Conservation (phyloP, 2,797 vertebrate species). For the Poeciliopsis gracilis region DNA sequence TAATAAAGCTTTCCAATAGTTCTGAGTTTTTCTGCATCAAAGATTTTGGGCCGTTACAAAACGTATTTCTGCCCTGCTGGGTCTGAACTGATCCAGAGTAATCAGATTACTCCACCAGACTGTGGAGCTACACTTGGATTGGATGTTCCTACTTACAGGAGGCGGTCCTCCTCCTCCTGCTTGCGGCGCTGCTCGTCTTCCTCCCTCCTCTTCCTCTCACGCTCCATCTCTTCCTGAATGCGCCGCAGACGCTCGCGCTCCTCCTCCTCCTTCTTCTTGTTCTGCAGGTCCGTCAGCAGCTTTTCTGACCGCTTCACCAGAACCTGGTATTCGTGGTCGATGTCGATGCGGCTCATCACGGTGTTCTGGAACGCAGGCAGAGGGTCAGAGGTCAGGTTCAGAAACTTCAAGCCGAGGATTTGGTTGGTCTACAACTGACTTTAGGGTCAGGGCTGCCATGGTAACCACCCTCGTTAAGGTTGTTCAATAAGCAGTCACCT, state of each 20-base stretch:
- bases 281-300: slow-evolving; percentile 89
- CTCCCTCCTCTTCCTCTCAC: slow-evolving; percentile 87
- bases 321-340: slow-evolving; percentile 87
- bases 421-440: background rate
- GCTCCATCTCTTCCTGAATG: slow-evolving; percentile 97
- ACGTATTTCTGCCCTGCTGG: too few species aligned
- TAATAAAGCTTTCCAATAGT: too few species aligned
- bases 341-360: slow-evolving; percentile 88
- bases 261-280: slow-evolving; percentile 94
- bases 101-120: too few species aligned
- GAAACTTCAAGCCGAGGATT: background rate
- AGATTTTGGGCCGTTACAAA: too few species aligned
- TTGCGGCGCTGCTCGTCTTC: slow-evolving; percentile 86
- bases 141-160: slow-evolving; percentile 78
- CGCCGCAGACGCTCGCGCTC: slow-evolving; percentile 88
- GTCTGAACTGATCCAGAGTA: too few species aligned
- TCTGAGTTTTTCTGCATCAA: too few species aligned
- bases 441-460: background rate
- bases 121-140: too few species aligned
- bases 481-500: background rate
- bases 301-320: slow-evolving; percentile 90
- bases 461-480: background rate
- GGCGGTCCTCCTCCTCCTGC: slow-evolving; percentile 90
- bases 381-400: background rate
- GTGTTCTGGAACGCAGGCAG: slow-evolving; percentile 74